Base-by-base conservation (phyloP, 2,797 vertebrate genomes). In the Tenualosa thibaudeaui region DNA sequence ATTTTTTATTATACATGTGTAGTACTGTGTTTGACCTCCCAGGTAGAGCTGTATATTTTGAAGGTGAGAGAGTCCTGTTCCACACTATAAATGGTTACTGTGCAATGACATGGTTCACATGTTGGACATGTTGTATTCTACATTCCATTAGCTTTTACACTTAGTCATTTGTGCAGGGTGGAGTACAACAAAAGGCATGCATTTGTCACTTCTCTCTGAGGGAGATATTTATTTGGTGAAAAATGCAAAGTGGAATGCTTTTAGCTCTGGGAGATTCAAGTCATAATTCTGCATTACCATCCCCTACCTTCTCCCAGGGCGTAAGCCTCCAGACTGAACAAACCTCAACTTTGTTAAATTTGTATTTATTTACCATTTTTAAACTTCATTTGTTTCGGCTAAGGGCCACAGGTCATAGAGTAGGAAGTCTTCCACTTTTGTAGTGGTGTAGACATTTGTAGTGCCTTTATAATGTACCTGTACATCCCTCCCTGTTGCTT, bases 111-210 rank as follows among this genome's bases (percentile, higher is more conserved):
- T 40, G 37, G 68, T 24, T 65, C 24, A 65, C 62, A 65, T 13
- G 62, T 65, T 75, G 68, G 26, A 75, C 68, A 43, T 75, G 68
- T 17, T 43, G 68, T 75, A 75, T 15, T 75, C 31, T 31, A 75
- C 31, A 75, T 75, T 10, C 31, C 24, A 40, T 75, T 43, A 75
- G 68, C 4, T 40, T 37, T 40, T 26, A 40, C 68, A 75, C 13
- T 12, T 53, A 53, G 51, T 53, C 51, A 15, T 53, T 53, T 53
- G 62, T 31, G 4, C 62, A 15, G 24, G 5, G 24, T 13, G 31
- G 7, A 68, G 8, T 31, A 31, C 26, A 68, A 68, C 62, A 68
- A 68, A 68, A 37, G 68, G 56, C 31, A 26, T 75, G 68, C 5
- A 19, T 40, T 40, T 75, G 31, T 75, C 31, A 13, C 31, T 40